phyloP scores from a whole-genome alignment of 2,888 invertebrate genomes.

The Zaprionus obscuricornis region DNA sequence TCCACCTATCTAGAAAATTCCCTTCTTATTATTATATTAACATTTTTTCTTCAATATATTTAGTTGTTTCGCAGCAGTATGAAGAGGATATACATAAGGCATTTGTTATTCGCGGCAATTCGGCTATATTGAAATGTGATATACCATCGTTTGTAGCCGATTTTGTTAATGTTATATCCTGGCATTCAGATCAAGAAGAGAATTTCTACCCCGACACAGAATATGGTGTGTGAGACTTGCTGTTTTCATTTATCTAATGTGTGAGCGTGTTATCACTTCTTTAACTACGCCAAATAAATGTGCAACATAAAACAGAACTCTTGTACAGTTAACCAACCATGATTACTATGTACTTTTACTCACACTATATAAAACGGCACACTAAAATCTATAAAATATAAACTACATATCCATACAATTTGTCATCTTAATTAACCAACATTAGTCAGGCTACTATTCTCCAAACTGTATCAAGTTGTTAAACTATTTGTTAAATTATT shows the following conservation, averaged over 20 bases:
- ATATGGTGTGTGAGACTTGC: conserved; percentile 81
- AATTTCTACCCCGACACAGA: conserved; percentile 83
- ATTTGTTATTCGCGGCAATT: conserved; percentile 94
- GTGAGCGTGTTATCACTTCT: conserved; percentile 42
- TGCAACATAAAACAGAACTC: conserved; percentile 30
- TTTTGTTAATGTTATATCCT: conserved; percentile 93
- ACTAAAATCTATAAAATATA: conserved; percentile 65
- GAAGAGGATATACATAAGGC: conserved; percentile 96
- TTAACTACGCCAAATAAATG: conserved; percentile 45
- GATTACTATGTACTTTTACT: conserved; percentile 41
- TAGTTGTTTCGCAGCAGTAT: conserved; percentile 95
- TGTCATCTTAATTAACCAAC: conserved; percentile 65
- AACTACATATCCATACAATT: conserved; percentile 33
- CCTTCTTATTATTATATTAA: conserved; percentile 27
- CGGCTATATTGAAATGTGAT: conserved; percentile 94
- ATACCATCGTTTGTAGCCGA: conserved; percentile 96
- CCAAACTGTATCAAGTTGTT: conserved; percentile 26
- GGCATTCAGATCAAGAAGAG: conserved; percentile 89
- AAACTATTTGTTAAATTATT: conserved; percentile 11
- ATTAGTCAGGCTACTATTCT: conserved; percentile 49
- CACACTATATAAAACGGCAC: conserved; percentile 31
- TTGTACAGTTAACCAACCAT: conserved; percentile 56
- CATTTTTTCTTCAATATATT: conserved; percentile 24
- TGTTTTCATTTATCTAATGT: conserved; percentile 20
- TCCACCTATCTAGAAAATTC: conserved; percentile 20